These are phyloP conservation scores for Xanthia icteritia DNA, from an alignment of 2,888 invertebrate species.

Conservation along the genomic window DNA sequence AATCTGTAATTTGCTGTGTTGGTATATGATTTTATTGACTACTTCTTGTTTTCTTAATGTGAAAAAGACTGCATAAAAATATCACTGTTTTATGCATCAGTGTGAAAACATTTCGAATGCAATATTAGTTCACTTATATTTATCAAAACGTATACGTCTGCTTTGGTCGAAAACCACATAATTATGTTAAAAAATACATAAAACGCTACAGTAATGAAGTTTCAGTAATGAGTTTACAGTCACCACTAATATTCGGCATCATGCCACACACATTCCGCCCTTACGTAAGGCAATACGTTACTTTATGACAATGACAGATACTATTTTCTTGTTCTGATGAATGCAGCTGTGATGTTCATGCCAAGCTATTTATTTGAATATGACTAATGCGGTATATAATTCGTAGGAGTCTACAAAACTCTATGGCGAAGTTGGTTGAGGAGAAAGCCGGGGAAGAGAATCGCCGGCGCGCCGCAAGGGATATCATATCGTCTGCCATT, in stretches of 20 bases:
- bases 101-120: background rate
- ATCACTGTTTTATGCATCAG: background rate
- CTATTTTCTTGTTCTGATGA: slow-evolving; percentile 59
- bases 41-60: background rate
- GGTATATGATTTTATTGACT: background rate
- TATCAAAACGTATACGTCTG: background rate
- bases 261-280: slow-evolving; percentile 16
- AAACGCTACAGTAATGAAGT: background rate
- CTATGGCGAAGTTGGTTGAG: slow-evolving; percentile 91
- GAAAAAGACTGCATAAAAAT: background rate
- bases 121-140: background rate
- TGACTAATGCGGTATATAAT: slow-evolving; percentile 55
- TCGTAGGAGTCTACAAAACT: slow-evolving; percentile 91
- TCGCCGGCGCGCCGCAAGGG: slow-evolving; percentile 92
- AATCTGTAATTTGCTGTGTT: background rate
- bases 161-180: background rate
- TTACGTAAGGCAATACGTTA: slow-evolving; percentile 44
- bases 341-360: slow-evolving; percentile 49
- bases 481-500: slow-evolving; percentile 93
- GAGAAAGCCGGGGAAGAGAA: slow-evolving; percentile 88
- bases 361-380: slow-evolving; percentile 62
- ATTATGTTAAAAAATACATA: background rate
- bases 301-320: slow-evolving; percentile 50
- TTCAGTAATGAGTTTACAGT: slow-evolving; percentile 26
- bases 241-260: slow-evolving; percentile 4